Percentiles rank a stretch among this genome's conserved stretches.
These are phyloP conservation scores for Peromyscus aztecus DNA, from an alignment of 2,797 vertebrate genomes.

Conservation along the genomic window DNA sequence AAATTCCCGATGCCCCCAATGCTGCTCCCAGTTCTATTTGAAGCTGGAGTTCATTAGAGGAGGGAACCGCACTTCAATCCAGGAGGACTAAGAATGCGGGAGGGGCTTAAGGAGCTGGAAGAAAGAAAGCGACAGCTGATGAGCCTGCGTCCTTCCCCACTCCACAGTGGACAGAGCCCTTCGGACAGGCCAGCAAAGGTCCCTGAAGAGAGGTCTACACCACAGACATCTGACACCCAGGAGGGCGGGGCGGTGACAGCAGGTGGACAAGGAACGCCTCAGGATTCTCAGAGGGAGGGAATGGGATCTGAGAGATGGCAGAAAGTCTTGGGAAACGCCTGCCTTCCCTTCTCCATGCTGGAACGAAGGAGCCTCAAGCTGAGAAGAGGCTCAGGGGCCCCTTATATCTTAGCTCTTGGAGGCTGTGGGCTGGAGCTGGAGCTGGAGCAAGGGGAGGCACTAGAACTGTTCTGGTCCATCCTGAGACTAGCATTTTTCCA, in stretches of 20 bases:
- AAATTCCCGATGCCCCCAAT: slow-evolving; percentile 66
- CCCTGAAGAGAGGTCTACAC: neutral
- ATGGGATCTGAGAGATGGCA: neutral
- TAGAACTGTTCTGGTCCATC: neutral
- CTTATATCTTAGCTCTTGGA: neutral
- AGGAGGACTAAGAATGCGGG: rapidly evolving
- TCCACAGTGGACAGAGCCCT: neutral
- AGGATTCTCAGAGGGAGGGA: neutral
- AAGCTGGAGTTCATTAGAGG: slow-evolving; percentile 26
- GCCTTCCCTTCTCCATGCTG: neutral
- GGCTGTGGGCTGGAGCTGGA: neutral
- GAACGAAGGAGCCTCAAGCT: neutral
- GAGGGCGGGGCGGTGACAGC: rapidly evolving
- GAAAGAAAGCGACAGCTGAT: neutral
- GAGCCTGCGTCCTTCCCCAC: neutral
- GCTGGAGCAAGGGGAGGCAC: neutral
- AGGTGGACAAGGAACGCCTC: too few species aligned
- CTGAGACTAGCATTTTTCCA: neutral
- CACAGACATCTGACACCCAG: too few species aligned
- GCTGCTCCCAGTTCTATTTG: slow-evolving; percentile 50
- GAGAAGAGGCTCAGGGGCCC: neutral
- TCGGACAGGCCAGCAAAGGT: neutral
- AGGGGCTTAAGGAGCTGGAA: neutral
- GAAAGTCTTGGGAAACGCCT: neutral
- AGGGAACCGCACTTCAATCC: slow-evolving; percentile 42